These are phyloP conservation scores for Melanerpes formicivorus DNA, from an alignment of 2,113 vertebrate species.

Conservation along the genomic window DNA sequence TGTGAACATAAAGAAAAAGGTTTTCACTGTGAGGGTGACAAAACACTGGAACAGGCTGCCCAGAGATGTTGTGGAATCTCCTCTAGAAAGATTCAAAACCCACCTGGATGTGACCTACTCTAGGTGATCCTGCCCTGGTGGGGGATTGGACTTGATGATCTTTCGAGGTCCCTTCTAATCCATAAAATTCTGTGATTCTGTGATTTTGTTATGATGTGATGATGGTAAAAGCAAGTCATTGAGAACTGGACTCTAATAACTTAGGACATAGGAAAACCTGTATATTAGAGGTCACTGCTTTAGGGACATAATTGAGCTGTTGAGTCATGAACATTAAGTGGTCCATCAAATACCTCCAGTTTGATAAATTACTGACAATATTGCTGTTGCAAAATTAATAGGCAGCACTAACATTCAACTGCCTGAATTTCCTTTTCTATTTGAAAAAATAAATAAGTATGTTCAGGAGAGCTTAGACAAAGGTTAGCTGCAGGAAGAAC, in stretches of 20 bases:
- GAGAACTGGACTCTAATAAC: neutral
- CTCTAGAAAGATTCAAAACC: no score
- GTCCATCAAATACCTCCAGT: neutral
- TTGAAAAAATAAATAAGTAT: slow-evolving; percentile 40
- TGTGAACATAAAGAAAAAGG: no score
- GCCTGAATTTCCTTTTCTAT: slow-evolving; percentile 37
- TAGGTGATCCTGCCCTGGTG: no score
- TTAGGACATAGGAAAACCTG: slow-evolving; percentile 25
- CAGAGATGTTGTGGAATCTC: no score
- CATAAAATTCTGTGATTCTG: no score
- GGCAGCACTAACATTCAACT: neutral
- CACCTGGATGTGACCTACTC: no score
- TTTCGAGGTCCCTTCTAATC: no score
- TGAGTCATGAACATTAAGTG: slow-evolving; percentile 40
- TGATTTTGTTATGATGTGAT: neutral
- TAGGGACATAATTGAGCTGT: slow-evolving; percentile 30
- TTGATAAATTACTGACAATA: slow-evolving; percentile 44
- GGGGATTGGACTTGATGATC: no score
- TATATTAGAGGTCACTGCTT: slow-evolving; percentile 54
- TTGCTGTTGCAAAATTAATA: slow-evolving; percentile 8
- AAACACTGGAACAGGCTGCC: no score
- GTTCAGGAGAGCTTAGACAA: slow-evolving; percentile 23
- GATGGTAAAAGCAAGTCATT: slow-evolving; percentile 3
- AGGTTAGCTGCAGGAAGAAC: slow-evolving; percentile 36
- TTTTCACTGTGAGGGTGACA: no score